phyloP scores from a whole-genome alignment of 2,797 vertebrate species.

The Coendou prehensilis region DNA sequence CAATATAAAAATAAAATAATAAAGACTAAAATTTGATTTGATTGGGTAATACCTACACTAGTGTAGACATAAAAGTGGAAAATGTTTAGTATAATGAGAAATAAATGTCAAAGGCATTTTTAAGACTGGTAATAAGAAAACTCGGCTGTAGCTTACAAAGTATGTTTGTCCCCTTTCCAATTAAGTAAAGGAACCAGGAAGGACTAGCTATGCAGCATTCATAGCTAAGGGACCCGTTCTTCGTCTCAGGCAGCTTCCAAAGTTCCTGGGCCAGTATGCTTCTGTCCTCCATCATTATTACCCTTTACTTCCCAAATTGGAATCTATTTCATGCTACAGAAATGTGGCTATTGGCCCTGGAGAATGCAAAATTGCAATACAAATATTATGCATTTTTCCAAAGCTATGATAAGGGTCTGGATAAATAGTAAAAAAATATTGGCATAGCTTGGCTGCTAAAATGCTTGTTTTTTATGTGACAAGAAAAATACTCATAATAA shows the following conservation, averaged over 20 bases:
- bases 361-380: neutral
- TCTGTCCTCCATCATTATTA: neutral
- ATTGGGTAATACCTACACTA: neutral
- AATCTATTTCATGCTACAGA: neutral
- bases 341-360: neutral
- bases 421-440: neutral
- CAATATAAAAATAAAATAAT: neutral
- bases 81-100: neutral
- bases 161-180: neutral
- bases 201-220: neutral
- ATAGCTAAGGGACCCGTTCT: too few relatives aligned
- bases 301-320: neutral
- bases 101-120: neutral
- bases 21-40: neutral
- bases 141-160: neutral
- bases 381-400: neutral
- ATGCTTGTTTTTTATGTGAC: neutral
- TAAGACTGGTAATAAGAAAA: neutral
- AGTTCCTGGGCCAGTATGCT: fast-evolving
- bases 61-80: neutral
- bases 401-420: neutral
- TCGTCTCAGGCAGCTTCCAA: neutral
- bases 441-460: neutral
- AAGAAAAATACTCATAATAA: neutral
- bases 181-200: neutral